Evolutionary conservation across 1,140 invertebrate species (phyloP).

Genomic region (Drosophila baimaii): DNA sequence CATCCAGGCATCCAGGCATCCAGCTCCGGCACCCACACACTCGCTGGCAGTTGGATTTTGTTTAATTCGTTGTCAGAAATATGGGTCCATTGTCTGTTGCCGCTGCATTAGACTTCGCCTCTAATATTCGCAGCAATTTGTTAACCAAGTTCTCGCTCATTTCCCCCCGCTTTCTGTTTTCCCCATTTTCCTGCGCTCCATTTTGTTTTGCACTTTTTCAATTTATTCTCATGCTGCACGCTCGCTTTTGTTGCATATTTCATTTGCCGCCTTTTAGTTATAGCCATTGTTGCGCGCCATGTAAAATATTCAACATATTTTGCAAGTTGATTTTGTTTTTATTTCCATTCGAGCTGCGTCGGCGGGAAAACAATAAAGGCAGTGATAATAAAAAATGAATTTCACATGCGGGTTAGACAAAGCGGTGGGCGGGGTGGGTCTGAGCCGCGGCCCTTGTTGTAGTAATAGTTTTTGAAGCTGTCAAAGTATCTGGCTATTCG

Average conservation of each 20-base stretch:
- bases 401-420: slow-evolving; percentile 57
- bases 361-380: slow-evolving; percentile 59
- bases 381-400: slow-evolving; percentile 82
- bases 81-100: slow-evolving; percentile 62
- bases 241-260: slow-evolving; percentile 81
- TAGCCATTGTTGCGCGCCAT: slow-evolving; percentile 61
- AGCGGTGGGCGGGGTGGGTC: not conserved
- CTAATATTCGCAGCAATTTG: slow-evolving; percentile 80
- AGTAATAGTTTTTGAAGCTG: slow-evolving; percentile 35
- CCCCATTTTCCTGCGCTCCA: slow-evolving; percentile 7
- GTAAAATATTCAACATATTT: slow-evolving; percentile 82
- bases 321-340: slow-evolving; percentile 72
- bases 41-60: slow-evolving; percentile 59
- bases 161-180: not conserved
- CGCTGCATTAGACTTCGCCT: slow-evolving; percentile 74
- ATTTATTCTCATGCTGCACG: slow-evolving; percentile 72
- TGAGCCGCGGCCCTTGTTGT: slow-evolving; percentile 15
- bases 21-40: slow-evolving; percentile 6
- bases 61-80: slow-evolving; percentile 79
- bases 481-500: slow-evolving; percentile 18
- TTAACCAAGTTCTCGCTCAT: slow-evolving; percentile 64
- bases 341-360: slow-evolving; percentile 43
- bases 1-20: not conserved
- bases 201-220: slow-evolving; percentile 54
- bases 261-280: slow-evolving; percentile 79